Evolutionary conservation across 2,888 invertebrate species (phyloP).

Genomic region (Nomada ruficornis): DNA sequence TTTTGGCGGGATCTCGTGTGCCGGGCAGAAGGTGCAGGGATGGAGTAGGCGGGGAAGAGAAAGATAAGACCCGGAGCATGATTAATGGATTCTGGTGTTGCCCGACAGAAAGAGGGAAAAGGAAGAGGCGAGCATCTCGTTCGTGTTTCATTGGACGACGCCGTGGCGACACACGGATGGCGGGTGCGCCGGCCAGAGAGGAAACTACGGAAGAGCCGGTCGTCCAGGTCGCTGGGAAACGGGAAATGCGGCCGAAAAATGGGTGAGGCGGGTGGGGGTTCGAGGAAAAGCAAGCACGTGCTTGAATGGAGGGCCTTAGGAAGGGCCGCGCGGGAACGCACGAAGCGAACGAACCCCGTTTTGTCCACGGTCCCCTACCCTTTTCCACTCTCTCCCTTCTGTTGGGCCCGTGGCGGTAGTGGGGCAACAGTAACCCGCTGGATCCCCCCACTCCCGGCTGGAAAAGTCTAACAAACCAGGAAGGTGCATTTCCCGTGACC

Average conservation of each 20-base stretch:
- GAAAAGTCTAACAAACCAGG: constrained; percentile 36
- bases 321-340: constrained; percentile 30
- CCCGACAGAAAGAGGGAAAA: constrained; percentile 11
- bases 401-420: constrained; percentile 52
- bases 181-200: constrained; percentile 1
- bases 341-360: constrained; percentile 39
- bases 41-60: constrained; percentile 63
- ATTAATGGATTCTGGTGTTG: constrained; percentile 71
- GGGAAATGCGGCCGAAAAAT: background rate
- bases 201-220: constrained; percentile 22
- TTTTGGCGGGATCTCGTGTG: constrained; percentile 62
- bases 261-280: background rate
- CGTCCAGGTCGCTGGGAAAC: constrained; percentile 22
- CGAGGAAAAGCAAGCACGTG: constrained; percentile 50
- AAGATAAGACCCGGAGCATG: constrained; percentile 73
- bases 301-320: constrained; percentile 50
- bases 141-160: background rate
- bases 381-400: background rate
- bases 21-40: constrained; percentile 53
- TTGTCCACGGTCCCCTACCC: constrained; percentile 30
- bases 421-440: constrained; percentile 37
- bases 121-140: constrained; percentile 20
- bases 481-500: constrained; percentile 56
- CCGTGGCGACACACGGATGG: constrained; percentile 3
- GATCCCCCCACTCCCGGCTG: constrained; percentile 24